Evolutionary conservation across 2,888 invertebrate species (phyloP), one percentile per base, ranked within the genome.

Genomic region (Archips crataeganus): DNA sequence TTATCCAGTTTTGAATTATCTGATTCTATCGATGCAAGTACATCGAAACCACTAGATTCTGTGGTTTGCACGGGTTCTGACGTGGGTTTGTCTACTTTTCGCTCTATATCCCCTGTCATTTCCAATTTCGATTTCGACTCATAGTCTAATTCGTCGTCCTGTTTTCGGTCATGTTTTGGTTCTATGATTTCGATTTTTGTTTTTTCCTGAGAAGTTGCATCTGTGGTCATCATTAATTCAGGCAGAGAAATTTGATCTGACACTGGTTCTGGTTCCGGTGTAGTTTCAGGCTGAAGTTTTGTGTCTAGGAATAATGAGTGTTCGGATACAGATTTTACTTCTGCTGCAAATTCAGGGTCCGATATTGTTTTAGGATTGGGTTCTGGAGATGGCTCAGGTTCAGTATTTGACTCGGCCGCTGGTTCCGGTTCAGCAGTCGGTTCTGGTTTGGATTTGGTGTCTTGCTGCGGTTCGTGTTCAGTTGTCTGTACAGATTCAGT

Each of bases 401-500:
- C 67, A 49, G 70, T 47, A 45, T 71, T 64, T 61, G 74, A 62
- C 68, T 77, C 77, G 6, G 70, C 23, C 59, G 60, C 36, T 36
- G 45, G 62, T 63, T 74, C 70, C 13, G 65, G 65, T 42, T 73
- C 66, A 6, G 70, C 62, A 36, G 71, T 72, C n/a, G 77, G 64
- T 47, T 74, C 74, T 23, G 73, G 57, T 36, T 63, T 45, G 5
- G 77, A 75, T 71, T 79, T 75, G 10, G 77, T 61, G 45, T 77
- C 75, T 57, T 66, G 8, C 59, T 84, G 80, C 36, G 92, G 86
- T 78, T 88, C 89, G 4, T 93, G 88, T 84, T 91, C 89, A 2
- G 90, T 85, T n/a, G 75, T 78, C 87, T 84, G 75, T 90, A 86
- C 51, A 23, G 69, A 13, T 79, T 83, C 80, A 3, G 79, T 63